Base-by-base conservation (phyloP, 2,113 vertebrate species). In the Atractosteus spatula region DNA sequence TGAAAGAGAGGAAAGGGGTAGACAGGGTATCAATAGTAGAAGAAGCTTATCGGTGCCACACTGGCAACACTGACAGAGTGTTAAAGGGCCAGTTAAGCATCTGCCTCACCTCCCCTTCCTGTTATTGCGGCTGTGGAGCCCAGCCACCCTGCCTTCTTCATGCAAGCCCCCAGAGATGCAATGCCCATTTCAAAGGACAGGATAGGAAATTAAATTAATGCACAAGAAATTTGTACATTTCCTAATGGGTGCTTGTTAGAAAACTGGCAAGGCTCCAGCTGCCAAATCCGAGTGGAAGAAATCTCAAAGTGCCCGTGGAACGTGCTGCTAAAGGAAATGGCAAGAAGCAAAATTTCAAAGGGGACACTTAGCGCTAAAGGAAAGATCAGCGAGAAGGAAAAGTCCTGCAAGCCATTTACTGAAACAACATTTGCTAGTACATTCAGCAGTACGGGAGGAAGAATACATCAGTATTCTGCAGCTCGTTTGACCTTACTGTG, bases 121-220 rank as follows among this genome's bases (percentile, higher is more conserved):
- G 90, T 91, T 90, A 88, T 88, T 89, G 75, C 76, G 79, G 78
- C 79, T 71, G 76, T 71, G 76, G 82, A 82, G 71, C 89, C 78
- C 80, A 80, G 71, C 88, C 77, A 78, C 83, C 81, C 82, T 66
- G 78, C 77, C 73, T 75, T 70, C 55, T 81, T 83, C 85, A 87
- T 79, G 78, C 76, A 79, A 76, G 68, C 80, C 85, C 77, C 84
- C 74, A 75, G 77, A 70, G 65, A 74, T 41, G 43, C 68, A 14
- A 43, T 80, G 66, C 72, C 73, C 80, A 66, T 85, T 90, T 85
- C 84, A 90, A 87, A 86, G 78, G 77, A 77, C 81, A 71, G n/a
- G 43, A 72, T 88, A 88, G 91, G 91, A 93, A 92, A 92, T 87
- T 87, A 57, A 84, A 84, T 88, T 84, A 85, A 87, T 84, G 79